Conservation (phyloP, 2,888 invertebrate species). For the Steinernema carpocapsae region DNA sequence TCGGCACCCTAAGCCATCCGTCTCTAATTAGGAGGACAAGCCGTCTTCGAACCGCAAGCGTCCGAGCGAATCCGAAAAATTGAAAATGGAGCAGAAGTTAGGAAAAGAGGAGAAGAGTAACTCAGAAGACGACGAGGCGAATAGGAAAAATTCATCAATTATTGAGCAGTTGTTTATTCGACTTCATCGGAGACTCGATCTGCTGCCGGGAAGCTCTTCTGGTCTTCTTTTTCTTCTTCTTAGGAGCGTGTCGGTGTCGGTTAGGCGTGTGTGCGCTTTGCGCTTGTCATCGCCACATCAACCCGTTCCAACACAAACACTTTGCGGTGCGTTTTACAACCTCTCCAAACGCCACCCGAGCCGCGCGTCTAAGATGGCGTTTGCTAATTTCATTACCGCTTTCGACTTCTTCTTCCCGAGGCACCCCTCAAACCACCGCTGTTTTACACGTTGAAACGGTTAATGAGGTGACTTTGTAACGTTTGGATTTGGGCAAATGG, state of each 20-base stretch:
- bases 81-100: too few relatives aligned
- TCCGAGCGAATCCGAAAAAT: too few relatives aligned
- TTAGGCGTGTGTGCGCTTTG: conserved; percentile 2
- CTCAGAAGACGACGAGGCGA: background rate
- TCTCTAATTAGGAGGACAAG: conserved; percentile 14
- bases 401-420: too few relatives aligned
- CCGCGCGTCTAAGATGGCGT: conserved; percentile 5
- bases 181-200: too few relatives aligned
- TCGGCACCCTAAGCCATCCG: too few relatives aligned
- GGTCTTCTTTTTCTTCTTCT: background rate
- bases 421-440: too few relatives aligned
- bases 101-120: too few relatives aligned
- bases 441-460: too few relatives aligned
- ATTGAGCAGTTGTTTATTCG: conserved; percentile 24
- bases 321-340: conserved; percentile 11
- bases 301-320: conserved; percentile 27
- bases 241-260: background rate
- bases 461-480: too few relatives aligned
- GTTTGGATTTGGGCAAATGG: too few relatives aligned
- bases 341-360: too few relatives aligned
- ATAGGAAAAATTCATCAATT: conserved; percentile 22
- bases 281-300: conserved; percentile 9
- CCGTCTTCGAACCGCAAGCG: too few relatives aligned
- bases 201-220: background rate
- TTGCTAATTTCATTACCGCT: conserved; percentile 18